Conservation (phyloP, 2,888 invertebrate species). For the Merodon equestris region DNA sequence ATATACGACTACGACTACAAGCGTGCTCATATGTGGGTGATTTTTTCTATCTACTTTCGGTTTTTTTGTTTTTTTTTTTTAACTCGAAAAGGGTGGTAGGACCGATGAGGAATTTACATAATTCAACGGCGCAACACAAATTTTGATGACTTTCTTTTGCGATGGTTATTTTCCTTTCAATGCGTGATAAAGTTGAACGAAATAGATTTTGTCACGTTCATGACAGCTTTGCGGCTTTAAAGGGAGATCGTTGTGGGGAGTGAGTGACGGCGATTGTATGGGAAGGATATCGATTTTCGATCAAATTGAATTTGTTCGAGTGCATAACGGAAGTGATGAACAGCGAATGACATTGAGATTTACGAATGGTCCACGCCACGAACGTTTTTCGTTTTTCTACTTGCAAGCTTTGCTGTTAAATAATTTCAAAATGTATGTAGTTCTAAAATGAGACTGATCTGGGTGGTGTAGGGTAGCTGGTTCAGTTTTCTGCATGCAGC, state of each 20-base stretch:
- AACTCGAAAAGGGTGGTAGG: not conserved
- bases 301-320: conserved; percentile 9
- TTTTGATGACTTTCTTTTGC: conserved; percentile 59
- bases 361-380: too few relatives aligned
- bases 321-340: not conserved
- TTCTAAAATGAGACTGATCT: too few relatives aligned
- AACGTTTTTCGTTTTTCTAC: too few relatives aligned
- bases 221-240: conserved; percentile 59
- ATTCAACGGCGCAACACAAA: conserved; percentile 52
- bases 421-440: too few relatives aligned
- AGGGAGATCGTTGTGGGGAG: conserved; percentile 30
- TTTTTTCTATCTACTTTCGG: not conserved
- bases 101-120: conserved; percentile 52
- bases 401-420: too few relatives aligned
- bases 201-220: conserved; percentile 65
- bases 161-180: conserved; percentile 52
- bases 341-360: too few relatives aligned
- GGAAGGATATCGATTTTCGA: conserved; percentile 23
- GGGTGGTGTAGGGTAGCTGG: too few relatives aligned
- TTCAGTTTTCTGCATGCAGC: too few relatives aligned
- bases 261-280: not conserved
- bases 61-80: not conserved
- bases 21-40: conserved; percentile 1
- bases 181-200: conserved; percentile 54
- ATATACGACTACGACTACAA: conserved; percentile 17